Evolutionary conservation across 2,888 invertebrate genomes (phyloP), one percentile per base, ranked within the genome.

Genomic region (Tipula lateralis): DNA sequence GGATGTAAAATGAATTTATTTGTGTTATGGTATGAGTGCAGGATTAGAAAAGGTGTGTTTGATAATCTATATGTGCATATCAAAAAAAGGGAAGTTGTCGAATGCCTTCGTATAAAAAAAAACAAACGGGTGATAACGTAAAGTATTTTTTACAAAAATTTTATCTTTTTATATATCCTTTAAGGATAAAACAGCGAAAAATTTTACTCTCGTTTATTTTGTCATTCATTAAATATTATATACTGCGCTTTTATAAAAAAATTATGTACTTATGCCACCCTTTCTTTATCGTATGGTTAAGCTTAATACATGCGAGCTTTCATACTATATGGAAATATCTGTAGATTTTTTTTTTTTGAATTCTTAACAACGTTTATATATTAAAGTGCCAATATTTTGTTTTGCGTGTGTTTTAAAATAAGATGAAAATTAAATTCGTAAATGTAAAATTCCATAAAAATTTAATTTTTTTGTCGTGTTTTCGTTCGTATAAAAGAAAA

Each of bases 391-490:
- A 66, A 66, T 66, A n/a, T 24, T 19, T 24, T 9, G 24, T 66
- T 66, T 44, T 50, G 5, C 16, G 4, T 16, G 44, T 50, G 44
- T 50, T 66, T 66, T 66, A 66, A 66, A 9, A 9, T 9, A 66
- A 66, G 24, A 9, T 66, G 66, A 66, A 66, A 66, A 66, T 66
- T 66, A 66, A 66, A 66, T 66, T 66, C 66, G 19, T 66, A 9
- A 66, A 39, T 13, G 9, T 24, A 66, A 66, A 44, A 44, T 44
- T 24, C 24, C 9, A 66, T 44, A 44, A 44, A 44, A 44, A 44
- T n/a, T 66, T 66, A 66, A 66, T 66, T 66, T 66, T 66, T 24
- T 66, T n/a, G n/a, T n/a, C n/a, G n/a, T n/a, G n/a, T 66, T 66
- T 66, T 19, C 24, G 16, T 66, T 9, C 12, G 9, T 66, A 24